Base-by-base conservation (phyloP, 2,113 vertebrate genomes). In the Oxyruncus cristatus region DNA sequence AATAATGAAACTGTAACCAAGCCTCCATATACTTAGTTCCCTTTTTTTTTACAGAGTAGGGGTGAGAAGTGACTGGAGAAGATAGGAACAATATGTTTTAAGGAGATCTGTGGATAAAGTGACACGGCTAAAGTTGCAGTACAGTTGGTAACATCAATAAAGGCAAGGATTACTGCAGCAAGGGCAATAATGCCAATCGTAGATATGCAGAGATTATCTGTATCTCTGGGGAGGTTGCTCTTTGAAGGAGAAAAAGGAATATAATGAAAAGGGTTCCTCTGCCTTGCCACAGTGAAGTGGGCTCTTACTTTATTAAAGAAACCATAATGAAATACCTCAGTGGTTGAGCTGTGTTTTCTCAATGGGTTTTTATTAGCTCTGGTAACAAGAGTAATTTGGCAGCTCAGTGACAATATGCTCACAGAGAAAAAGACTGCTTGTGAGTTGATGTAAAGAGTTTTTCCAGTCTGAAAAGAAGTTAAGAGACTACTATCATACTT, bases 1-100 rank as follows among this genome's bases (percentile, higher is more conserved):
- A 80, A 47, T 88, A 84, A 94, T 72, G 75, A 92, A 93, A 84
- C 17, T 85, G 55, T 93, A 85, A 88, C n/a, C 59, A 68, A 80
- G 15, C 22, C 24, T 78, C 20, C 32, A n/a, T 75, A 71, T 67
- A 44, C 32, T 30, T 44, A 33, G 6, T 59, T 80, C 16, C 27
- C 21, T 17, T 58, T 28, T 91, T 84, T 70, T 66, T 33, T 75
- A 72, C 27, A 35, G 65, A 59, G 16, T 30, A 70, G 9, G 42
- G 10, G 14, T 70, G 33, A 94, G 62, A 85, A 88, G 27, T 61
- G 66, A 85, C 44, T 86, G 53, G 7, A 0, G 0, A 65, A 78
- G 79, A 50, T 62, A 63, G 37, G 17, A 81, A 16, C n/a, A 27
- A 46, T 92, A 49, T 76, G 20, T 92, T 92, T 88, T 62, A 66